Conservation (phyloP, 2,797 vertebrate species). For the Pseudochaenichthys georgianus region DNA sequence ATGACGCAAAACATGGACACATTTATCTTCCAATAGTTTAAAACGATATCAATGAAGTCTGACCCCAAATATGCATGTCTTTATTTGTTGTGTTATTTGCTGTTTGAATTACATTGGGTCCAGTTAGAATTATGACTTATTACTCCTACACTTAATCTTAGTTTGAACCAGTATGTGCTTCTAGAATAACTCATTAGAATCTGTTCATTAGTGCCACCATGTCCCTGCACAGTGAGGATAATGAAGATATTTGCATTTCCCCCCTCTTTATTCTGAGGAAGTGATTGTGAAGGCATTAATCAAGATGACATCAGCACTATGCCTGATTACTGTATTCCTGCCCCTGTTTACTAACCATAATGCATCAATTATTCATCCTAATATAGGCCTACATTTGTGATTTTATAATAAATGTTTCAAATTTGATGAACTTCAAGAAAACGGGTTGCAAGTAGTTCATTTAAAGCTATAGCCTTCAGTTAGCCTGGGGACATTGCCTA, state of each 20-base stretch:
- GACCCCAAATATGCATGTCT: background rate
- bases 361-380: background rate
- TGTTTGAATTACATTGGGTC: background rate
- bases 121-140: background rate
- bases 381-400: background rate
- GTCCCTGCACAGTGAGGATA: background rate
- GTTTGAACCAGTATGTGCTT: background rate
- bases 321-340: background rate
- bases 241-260: conserved; percentile 13
- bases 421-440: conserved; percentile 17
- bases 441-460: conserved; percentile 31
- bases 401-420: background rate
- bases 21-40: background rate
- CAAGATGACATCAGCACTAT: background rate
- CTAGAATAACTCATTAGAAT: conserved; percentile 4
- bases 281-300: background rate
- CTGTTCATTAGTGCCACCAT: conserved; percentile 2
- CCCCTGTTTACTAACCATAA: background rate
- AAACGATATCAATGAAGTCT: background rate
- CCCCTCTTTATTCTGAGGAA: background rate
- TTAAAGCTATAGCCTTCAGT: conserved; percentile 30
- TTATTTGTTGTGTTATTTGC: background rate
- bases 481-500: background rate
- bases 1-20: background rate
- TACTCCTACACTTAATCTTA: background rate